These are phyloP conservation scores for Ditylenchus dipsaci DNA, from an alignment of 1,140 invertebrate species.

Conservation along the genomic window DNA sequence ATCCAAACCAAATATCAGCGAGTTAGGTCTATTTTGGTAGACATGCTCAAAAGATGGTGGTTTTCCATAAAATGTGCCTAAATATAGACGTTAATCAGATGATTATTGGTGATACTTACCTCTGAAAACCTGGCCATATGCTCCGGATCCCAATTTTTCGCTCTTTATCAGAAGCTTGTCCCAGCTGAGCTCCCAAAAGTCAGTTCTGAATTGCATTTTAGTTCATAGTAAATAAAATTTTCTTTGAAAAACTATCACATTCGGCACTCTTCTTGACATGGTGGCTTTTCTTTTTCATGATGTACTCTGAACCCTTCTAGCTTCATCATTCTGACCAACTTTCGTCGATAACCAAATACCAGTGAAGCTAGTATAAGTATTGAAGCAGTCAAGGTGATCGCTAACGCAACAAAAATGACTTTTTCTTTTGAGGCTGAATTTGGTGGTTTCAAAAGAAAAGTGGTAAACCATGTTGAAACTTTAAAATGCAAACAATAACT, in stretches of 20 bases:
- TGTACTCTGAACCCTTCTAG: conserved; percentile 5
- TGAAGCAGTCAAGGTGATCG: neutral
- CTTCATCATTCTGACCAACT: conserved; percentile 10
- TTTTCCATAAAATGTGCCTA: conserved; percentile 5
- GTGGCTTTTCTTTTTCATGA: conserved; percentile 4
- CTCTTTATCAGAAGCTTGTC: conserved; percentile 12
- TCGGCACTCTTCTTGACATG: neutral
- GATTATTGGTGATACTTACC: neutral
- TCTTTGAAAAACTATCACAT: neutral
- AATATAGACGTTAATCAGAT: neutral
- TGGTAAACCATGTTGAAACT: too few relatives aligned
- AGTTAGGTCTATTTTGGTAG: conserved; percentile 5
- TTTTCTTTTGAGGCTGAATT: neutral
- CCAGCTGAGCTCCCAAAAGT: conserved; percentile 15
- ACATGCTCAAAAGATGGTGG: conserved; percentile 6
- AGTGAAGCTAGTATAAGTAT: neutral
- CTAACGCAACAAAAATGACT: neutral
- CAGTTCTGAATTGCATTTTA: neutral
- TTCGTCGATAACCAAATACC: neutral
- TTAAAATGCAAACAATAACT: too few relatives aligned
- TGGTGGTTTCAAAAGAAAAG: too few relatives aligned
- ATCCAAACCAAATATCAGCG: neutral
- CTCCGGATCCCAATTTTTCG: conserved; percentile 10
- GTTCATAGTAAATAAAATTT: too few relatives aligned
- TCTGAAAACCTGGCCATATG: neutral